Conservation (phyloP, 2,888 invertebrate species). For the Drosophila tripunctata region DNA sequence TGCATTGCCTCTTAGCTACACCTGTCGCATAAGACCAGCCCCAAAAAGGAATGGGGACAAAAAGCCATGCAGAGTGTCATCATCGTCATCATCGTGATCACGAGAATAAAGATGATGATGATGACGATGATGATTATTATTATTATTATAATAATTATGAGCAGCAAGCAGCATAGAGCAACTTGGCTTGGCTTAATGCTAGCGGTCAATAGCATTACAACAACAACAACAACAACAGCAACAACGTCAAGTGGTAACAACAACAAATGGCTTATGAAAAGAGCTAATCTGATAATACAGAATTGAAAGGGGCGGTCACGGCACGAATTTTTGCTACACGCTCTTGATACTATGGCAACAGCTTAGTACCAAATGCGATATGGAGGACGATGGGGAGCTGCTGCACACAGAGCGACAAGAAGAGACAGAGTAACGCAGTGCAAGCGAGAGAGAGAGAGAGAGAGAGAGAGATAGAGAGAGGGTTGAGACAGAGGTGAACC, state of each 20-base stretch:
- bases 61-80: conserved; percentile 23
- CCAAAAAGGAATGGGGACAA: conserved; percentile 10
- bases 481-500: conserved; percentile 15
- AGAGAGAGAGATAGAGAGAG: background rate
- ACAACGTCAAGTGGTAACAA: conserved; percentile 24
- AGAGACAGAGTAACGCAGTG: background rate
- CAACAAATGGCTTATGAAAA: conserved; percentile 69
- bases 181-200: conserved; percentile 56
- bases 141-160: conserved; percentile 43
- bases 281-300: conserved; percentile 81
- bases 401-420: background rate
- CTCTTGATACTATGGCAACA: conserved; percentile 63
- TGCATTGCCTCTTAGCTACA: conserved; percentile 32
- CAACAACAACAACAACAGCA: conserved; percentile 30
- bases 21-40: conserved; percentile 38
- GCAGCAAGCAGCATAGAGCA: conserved; percentile 37
- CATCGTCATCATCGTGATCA: conserved; percentile 3
- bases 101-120: conserved; percentile 23
- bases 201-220: conserved; percentile 69
- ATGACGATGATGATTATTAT: conserved; percentile 5
- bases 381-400: background rate
- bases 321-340: conserved; percentile 80
- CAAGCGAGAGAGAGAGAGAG: background rate
- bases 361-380: conserved; percentile 21
- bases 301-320: conserved; percentile 81